Base-by-base conservation (phyloP, 2,113 vertebrate genomes). In the Talpa occidentalis region DNA sequence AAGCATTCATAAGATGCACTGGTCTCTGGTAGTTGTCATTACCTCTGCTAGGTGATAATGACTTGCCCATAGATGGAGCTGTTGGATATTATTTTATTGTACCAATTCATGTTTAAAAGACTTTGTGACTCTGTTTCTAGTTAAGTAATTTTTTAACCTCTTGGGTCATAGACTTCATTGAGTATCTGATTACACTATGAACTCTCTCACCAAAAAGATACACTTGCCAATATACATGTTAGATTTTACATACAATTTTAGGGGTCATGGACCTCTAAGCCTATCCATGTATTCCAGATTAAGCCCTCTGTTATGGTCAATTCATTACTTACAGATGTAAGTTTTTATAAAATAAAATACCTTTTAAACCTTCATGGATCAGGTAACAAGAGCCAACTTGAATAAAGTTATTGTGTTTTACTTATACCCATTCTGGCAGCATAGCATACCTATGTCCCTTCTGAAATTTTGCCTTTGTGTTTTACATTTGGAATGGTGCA, bases 11-110 rank as follows among this genome's bases (percentile, higher is more conserved):
- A 78, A 94, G 80, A 88, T 1, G 3, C 3, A 8, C 66, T 95
- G 74, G 28, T 92, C 76, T 96, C 72, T 93, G 76, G 70, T 93
- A 78, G 64, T 72, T 78, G 90, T 56, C 62, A 93, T 54, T 94
- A 83, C 93, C 95, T 90, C 90, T 91, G 14, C 35, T n/a, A 1
- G 69, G 86, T 93, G 81, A 84, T 81, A 94, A 85, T 47, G 4
- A 11, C 78, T 94, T 56, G 87, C 98, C 98, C 80, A 79, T 98
- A 98, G 98, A 95, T 98, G 98, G 98, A 92, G 97, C 98, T 98
- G 84, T 97, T 96, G 97, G 76, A 74, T 97, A 96, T 95, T 94
- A 78, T 67, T 72, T 92, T 77, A 66, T 7, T 95, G 67, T 96
- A 32, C 88, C 97, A 93, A 44, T 37, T 62, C 35, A 59, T 42